phyloP scores from a whole-genome alignment of 1,140 invertebrate genomes.

The Lasaia peninsularis region DNA sequence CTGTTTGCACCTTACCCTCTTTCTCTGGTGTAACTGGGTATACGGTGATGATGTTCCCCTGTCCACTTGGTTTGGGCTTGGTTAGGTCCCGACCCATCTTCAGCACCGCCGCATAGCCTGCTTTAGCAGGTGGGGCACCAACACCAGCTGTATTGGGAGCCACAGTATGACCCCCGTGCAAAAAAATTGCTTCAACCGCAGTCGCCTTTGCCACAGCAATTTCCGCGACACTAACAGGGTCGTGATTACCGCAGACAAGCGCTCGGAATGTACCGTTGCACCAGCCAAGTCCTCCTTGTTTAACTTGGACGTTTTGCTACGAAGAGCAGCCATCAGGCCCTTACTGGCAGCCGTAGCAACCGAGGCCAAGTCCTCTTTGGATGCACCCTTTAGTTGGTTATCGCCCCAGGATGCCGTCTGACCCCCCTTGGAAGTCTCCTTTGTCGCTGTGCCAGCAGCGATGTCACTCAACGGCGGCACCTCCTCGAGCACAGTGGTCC shows the following conservation, averaged over 20 bases:
- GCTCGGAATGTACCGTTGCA: neutral
- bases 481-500: neutral
- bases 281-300: neutral
- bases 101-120: no score
- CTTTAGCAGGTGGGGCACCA: neutral
- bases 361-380: neutral
- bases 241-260: neutral
- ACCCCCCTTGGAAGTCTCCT: neutral
- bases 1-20: neutral
- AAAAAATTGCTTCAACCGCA: no score
- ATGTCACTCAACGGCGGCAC: neutral
- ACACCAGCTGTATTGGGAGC: rapidly evolving
- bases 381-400: neutral
- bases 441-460: neutral
- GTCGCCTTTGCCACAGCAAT: neutral
- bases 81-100: no score
- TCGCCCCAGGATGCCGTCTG: no score
- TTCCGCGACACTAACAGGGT: neutral
- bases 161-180: no score
- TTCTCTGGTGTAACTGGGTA: neutral
- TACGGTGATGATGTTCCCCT: neutral
- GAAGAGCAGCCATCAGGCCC: neutral
- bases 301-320: no score
- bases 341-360: neutral
- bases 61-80: neutral